A percentile compares a stretch with the other conserved stretches of the same genome.
Conservation (phyloP, 2,888 invertebrate genomes). For the Gari tellinella region DNA sequence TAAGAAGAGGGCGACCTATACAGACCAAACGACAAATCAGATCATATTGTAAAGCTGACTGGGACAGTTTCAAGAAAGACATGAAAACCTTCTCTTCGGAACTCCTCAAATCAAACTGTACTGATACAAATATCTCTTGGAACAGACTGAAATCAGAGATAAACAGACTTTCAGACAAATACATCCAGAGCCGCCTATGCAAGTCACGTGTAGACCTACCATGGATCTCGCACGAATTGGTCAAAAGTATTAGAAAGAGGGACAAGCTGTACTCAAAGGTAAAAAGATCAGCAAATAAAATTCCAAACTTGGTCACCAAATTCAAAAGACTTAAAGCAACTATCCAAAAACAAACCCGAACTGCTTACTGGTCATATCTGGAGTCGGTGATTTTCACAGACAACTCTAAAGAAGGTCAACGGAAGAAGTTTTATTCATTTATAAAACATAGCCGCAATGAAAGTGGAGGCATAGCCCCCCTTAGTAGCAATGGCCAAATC, state of each 20-base stretch:
- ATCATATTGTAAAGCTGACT: background rate
- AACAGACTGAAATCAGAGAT: no score
- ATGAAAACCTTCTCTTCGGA: background rate
- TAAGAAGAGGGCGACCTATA: background rate
- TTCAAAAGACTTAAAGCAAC: background rate
- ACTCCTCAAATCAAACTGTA: background rate
- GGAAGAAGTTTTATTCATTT: constrained; percentile 24
- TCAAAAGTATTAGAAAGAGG: no score
- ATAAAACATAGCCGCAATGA: constrained; percentile 22
- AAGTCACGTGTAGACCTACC: no score
- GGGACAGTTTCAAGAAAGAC: background rate
- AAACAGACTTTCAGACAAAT: no score
- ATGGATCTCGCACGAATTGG: no score
- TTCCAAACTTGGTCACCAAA: no score
- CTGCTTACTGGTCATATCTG: constrained; percentile 4
- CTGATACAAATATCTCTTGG: no score
- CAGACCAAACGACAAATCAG: background rate
- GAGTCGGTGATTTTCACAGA: constrained; percentile 12
- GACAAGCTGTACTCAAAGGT: no score
- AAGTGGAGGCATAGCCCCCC: constrained; percentile 16
- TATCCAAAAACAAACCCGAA: constrained; percentile 7
- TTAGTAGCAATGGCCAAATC: constrained; percentile 7
- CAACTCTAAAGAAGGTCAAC: constrained; percentile 15
- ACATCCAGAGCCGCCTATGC: no score
- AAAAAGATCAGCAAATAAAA: no score